Percentiles rank a stretch among this genome's conserved stretches.
These are phyloP conservation scores for Desoria tigrina DNA, from an alignment of 2,888 invertebrate species.

Conservation along the genomic window DNA sequence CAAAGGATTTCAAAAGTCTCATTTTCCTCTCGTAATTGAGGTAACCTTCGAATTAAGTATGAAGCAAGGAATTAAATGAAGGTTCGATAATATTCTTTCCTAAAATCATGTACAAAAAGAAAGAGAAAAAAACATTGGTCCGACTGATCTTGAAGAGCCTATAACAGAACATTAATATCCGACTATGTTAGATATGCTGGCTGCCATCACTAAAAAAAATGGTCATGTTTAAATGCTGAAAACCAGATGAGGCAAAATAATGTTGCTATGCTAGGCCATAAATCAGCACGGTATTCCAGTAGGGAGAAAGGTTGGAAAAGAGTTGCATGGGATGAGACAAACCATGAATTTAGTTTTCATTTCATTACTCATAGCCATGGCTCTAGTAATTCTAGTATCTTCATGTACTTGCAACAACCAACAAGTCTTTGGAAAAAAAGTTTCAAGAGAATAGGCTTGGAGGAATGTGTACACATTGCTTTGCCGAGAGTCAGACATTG, in stretches of 20 bases:
- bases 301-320: conserved; percentile 35
- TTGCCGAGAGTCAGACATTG: not conserved
- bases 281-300: conserved; percentile 50
- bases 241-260: conserved; percentile 52
- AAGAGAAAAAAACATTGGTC: conserved; percentile 20
- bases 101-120: conserved; percentile 9
- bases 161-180: too few species aligned
- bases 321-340: conserved; percentile 26
- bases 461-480: conserved; percentile 5
- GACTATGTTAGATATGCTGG: conserved; percentile 1
- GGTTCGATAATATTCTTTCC: too few species aligned
- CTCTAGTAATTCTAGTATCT: too few species aligned
- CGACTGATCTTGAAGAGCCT: conserved; percentile 8
- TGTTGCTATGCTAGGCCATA: conserved; percentile 52
- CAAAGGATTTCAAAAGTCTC: not conserved
- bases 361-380: conserved; percentile 47
- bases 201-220: conserved; percentile 43
- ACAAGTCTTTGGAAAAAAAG: too few species aligned
- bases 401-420: too few species aligned
- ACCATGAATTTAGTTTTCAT: conserved; percentile 41
- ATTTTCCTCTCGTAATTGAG: too few species aligned
- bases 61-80: too few species aligned
- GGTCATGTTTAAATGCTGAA: conserved; percentile 49
- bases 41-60: too few species aligned
- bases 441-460: not conserved